Percentiles rank a stretch among this genome's conserved stretches.
phyloP scores from a whole-genome alignment of 1,140 invertebrate species.

The Heliconius eleuchia region DNA sequence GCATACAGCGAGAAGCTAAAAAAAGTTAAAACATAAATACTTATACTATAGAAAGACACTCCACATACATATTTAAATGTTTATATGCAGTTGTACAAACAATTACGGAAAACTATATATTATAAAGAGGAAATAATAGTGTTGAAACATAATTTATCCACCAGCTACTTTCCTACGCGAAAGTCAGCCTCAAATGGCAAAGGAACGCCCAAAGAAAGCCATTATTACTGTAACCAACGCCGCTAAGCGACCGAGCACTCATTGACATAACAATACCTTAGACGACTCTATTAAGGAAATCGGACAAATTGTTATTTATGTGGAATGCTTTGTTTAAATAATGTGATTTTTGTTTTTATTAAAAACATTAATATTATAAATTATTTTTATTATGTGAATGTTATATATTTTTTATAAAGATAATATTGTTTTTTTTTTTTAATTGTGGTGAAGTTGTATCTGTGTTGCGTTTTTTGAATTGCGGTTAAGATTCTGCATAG shows the following conservation, averaged over 20 bases:
- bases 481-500: too few species aligned
- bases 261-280: slow-evolving; percentile 24
- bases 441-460: too few species aligned
- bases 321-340: not conserved
- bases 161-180: slow-evolving; percentile 19
- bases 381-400: too few species aligned
- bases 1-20: not conserved
- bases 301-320: slow-evolving; percentile 13
- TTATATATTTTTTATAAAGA: too few species aligned
- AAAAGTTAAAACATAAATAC: too few species aligned
- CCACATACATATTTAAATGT: not conserved
- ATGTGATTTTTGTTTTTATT: not conserved
- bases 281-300: slow-evolving; percentile 23
- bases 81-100: not conserved
- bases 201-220: slow-evolving; percentile 14
- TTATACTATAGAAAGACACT: not conserved
- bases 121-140: slow-evolving; percentile 2
- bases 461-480: too few species aligned
- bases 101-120: not conserved
- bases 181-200: slow-evolving; percentile 8
- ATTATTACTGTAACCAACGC: slow-evolving; percentile 5
- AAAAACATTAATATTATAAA: too few species aligned
- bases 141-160: not conserved
- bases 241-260: slow-evolving; percentile 16
- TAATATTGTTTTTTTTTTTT: too few species aligned